A percentile compares a stretch with the other conserved stretches of the same genome.
phyloP scores from a whole-genome alignment of 2,113 vertebrate genomes.

The Siphamia tubifer region DNA sequence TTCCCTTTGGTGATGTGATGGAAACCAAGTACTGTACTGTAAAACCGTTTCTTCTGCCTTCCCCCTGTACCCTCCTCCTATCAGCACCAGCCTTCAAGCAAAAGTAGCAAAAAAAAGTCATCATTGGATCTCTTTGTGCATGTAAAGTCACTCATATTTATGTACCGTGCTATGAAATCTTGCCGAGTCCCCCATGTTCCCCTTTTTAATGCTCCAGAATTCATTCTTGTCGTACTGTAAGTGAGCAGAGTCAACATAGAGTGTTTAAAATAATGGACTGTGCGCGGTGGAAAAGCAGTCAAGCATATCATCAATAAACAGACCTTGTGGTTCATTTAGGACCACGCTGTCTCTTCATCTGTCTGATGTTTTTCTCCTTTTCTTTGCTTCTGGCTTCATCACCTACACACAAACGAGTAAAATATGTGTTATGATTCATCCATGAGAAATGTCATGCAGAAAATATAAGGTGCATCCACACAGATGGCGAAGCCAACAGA shows the following conservation, averaged over 20 bases:
- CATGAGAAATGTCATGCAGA: too few species aligned
- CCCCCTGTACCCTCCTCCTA: conserved; percentile 38
- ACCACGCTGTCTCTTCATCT: conserved; percentile 14
- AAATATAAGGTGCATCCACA: too few species aligned
- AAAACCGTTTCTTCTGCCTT: conserved; percentile 59
- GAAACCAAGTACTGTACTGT: conserved; percentile 71
- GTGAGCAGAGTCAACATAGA: conserved; percentile 77
- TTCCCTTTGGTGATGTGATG: conserved; percentile 61
- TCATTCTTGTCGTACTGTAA: conserved; percentile 77
- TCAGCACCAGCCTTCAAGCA: conserved; percentile 66
- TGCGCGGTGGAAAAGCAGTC: conserved; percentile 79
- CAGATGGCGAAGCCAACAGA: background rate
- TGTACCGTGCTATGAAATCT: conserved; percentile 70
- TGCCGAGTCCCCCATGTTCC: background rate
- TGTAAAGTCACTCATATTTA: conserved; percentile 77
- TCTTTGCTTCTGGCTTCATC: too few species aligned
- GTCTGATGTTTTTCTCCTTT: background rate
- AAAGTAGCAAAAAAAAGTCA: conserved; percentile 49
- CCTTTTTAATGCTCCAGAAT: conserved; percentile 58
- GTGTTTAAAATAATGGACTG: conserved; percentile 76
- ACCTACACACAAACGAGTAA: too few species aligned
- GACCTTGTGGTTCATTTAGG: conserved; percentile 47
- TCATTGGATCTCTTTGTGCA: conserved; percentile 66
- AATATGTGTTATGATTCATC: too few species aligned
- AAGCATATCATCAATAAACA: conserved; percentile 77